phyloP scores from a whole-genome alignment of 1,140 invertebrate genomes.

The Centruroides vittatus region DNA sequence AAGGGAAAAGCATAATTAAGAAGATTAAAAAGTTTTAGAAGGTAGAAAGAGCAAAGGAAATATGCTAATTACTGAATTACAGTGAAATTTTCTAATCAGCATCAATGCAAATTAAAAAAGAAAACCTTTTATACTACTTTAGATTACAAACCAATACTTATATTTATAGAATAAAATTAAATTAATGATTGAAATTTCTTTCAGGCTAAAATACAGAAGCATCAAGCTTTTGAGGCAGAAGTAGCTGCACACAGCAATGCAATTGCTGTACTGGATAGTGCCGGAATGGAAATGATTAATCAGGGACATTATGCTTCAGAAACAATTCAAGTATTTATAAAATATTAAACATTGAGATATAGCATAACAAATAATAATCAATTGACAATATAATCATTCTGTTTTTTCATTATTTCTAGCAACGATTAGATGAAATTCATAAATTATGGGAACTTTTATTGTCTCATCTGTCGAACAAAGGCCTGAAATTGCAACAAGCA shows the following conservation, averaged over 20 bases:
- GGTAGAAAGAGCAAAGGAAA: no score
- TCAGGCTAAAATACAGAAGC: conserved; percentile 96
- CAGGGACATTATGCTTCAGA: conserved; percentile 91
- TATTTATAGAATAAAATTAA: no score
- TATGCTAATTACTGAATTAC: no score
- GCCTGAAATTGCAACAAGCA: conserved; percentile 89
- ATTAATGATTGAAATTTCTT: conserved; percentile 29
- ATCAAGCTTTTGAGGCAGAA: conserved; percentile 98
- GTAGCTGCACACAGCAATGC: conserved; percentile 96
- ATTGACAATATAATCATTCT: no score
- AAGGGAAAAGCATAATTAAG: no score
- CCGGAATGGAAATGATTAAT: conserved; percentile 92
- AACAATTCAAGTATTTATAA: conserved; percentile 42
- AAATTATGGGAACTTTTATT: conserved; percentile 87
- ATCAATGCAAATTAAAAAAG: no score
- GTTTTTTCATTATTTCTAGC: conserved; percentile 4
- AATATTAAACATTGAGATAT: background rate
- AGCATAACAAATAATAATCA: no score
- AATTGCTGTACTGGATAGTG: conserved; percentile 88
- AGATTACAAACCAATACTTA: no score
- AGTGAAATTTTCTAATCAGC: no score
- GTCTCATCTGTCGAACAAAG: conserved; percentile 81
- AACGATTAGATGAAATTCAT: conserved; percentile 66
- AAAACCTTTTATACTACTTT: no score
- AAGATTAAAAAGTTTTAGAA: no score